Evolutionary conservation across 30 jellyfish, hydroid and myxozoan genomes (phyloP).

Genomic region (Euphysa ruthae): DNA sequence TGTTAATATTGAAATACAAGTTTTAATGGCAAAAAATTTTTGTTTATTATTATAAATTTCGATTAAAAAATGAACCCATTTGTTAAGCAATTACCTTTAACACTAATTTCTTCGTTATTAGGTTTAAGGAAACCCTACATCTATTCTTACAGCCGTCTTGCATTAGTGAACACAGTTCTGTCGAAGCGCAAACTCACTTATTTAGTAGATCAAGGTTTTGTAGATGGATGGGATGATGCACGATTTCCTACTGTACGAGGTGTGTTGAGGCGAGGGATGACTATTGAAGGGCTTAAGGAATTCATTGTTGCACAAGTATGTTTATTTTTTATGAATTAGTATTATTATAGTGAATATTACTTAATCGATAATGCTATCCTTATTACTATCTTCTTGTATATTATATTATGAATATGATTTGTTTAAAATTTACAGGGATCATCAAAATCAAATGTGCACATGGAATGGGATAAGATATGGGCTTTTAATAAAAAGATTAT

Average conservation of each 20-base stretch:
- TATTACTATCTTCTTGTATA: background rate
- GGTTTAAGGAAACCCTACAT: conserved; percentile 77
- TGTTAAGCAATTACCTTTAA: no score
- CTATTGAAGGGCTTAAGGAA: conserved; percentile 77
- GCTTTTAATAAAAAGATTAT: conserved; percentile 83
- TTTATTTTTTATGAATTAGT: no score
- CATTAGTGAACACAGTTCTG: conserved; percentile 75
- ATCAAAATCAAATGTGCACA: conserved; percentile 80
- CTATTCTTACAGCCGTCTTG: conserved; percentile 82
- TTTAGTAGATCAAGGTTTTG: conserved; percentile 79
- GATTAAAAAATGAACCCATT: no score
- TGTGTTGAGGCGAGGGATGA: conserved; percentile 79
- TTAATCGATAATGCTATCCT: no score
- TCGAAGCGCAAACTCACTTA: conserved; percentile 87
- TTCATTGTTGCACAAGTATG: conserved; percentile 86
- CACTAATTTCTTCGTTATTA: background rate
- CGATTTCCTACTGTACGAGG: conserved; percentile 96
- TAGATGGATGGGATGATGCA: conserved; percentile 98
- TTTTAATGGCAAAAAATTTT: no score
- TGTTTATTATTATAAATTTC: no score
- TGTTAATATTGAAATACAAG: no score
- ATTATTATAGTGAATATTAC: no score
- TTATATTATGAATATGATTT: background rate
- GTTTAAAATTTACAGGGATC: conserved; percentile 64
- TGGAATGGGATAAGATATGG: conserved; percentile 99